These are phyloP conservation scores for Hydrotaea cyrtoneurina DNA, from an alignment of 2,888 invertebrate genomes.

Conservation along the genomic window DNA sequence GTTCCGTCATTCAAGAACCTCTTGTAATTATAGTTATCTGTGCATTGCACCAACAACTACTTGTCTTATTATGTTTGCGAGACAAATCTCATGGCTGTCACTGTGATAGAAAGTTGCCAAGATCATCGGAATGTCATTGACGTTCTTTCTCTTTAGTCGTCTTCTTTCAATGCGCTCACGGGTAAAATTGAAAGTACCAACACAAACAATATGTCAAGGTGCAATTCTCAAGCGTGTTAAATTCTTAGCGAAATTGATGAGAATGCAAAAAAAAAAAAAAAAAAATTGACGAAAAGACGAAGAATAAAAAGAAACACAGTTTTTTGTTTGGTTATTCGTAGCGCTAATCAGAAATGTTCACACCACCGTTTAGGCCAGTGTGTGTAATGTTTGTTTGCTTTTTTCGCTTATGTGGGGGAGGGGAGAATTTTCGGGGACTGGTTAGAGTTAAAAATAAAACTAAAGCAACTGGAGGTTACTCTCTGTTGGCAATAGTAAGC, in stretches of 20 bases:
- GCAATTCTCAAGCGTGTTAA: not conserved
- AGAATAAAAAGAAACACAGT: not conserved
- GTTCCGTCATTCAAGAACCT: not conserved
- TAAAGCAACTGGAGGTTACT: too few species aligned
- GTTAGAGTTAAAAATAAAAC: too few species aligned
- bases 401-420: too few species aligned
- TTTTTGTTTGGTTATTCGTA: not conserved
- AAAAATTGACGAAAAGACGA: not conserved
- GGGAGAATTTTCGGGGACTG: too few species aligned
- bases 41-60: not conserved
- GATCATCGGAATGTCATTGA: conserved; percentile 42
- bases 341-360: not conserved
- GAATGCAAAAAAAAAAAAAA: not conserved
- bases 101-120: conserved; percentile 60
- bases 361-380: not conserved
- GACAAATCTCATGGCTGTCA: conserved; percentile 46
- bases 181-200: not conserved
- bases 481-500: too few species aligned
- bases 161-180: not conserved
- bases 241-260: not conserved
- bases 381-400: too few species aligned
- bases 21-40: not conserved
- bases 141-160: too few species aligned
- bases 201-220: not conserved
- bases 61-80: not conserved